phyloP scores from a whole-genome alignment of 2,113 vertebrate genomes.

The Vulpes vulpes region DNA sequence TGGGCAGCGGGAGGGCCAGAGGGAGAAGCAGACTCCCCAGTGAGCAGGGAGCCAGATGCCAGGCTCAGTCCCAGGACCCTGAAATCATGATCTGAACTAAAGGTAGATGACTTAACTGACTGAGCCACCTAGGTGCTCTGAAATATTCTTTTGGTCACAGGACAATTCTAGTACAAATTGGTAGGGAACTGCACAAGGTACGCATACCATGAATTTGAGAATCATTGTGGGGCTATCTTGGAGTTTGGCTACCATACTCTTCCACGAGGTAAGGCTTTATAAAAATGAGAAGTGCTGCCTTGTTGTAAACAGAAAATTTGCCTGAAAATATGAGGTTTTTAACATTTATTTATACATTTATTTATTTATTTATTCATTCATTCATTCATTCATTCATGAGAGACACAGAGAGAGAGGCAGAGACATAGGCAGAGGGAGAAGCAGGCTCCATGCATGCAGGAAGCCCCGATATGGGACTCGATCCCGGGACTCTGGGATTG shows the following conservation, averaged over 20 bases:
- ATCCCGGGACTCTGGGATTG: too few relatives aligned
- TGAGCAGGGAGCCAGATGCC: not conserved
- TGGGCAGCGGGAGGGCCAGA: not conserved
- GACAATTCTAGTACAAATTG: not conserved
- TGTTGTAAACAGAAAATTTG: conserved; percentile 1
- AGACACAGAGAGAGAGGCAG: too few relatives aligned
- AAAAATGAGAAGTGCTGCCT: not conserved
- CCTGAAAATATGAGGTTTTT: not conserved
- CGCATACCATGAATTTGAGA: not conserved
- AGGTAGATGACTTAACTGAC: not conserved
- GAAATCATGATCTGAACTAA: not conserved
- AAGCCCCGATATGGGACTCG: too few relatives aligned
- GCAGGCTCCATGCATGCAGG: too few relatives aligned
- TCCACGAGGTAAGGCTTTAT: conserved; percentile 8
- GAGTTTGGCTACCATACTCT: not conserved
- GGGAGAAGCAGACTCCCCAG: not conserved
- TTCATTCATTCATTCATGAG: too few relatives aligned
- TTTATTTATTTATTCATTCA: too few relatives aligned
- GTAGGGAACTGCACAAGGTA: not conserved
- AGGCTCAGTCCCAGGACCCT: not conserved
- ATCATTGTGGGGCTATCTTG: not conserved
- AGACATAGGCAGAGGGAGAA: too few relatives aligned
- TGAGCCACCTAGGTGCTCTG: not conserved
- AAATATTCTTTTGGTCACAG: not conserved
- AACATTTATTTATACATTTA: too few relatives aligned